Evolutionary conservation across 2,888 invertebrate genomes (phyloP).

Genomic region (Melolontha melolontha): DNA sequence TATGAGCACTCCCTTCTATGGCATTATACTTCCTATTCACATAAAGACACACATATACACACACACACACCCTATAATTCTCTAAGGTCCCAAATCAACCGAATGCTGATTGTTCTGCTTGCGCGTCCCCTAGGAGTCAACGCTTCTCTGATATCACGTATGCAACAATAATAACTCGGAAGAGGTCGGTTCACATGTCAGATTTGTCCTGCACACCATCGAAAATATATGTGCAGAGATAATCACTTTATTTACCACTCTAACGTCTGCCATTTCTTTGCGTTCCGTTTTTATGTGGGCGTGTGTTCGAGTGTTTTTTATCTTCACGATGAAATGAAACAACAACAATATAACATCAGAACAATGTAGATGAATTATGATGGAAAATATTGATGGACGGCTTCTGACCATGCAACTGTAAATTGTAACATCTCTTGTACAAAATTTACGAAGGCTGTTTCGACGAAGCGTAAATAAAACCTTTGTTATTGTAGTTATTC

Average conservation of each 20-base stretch:
- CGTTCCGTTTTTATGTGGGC: conserved; percentile 2
- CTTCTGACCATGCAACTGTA: neutral
- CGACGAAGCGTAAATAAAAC: too few species aligned
- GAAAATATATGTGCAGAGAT: conserved; percentile 13
- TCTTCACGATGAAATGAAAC: conserved; percentile 1
- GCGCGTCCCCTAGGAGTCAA: conserved; percentile 45
- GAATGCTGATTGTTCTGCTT: conserved; percentile 49
- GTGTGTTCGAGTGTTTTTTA: conserved; percentile 3
- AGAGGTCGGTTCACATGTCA: conserved; percentile 48
- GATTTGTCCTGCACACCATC: conserved; percentile 40
- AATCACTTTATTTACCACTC: conserved; percentile 27
- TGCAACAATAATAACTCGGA: conserved; percentile 46
- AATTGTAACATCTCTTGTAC: too few species aligned
- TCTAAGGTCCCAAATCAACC: conserved; percentile 44
- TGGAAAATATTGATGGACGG: conserved; percentile 24
- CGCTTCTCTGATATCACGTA: conserved; percentile 48
- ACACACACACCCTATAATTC: conserved; percentile 31
- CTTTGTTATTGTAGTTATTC: too few species aligned
- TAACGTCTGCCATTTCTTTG: neutral
- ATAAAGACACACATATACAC: neutral
- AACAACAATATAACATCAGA: too few species aligned
- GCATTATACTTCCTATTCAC: conserved; percentile 8
- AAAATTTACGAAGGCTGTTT: too few species aligned
- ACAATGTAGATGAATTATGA: too few species aligned
- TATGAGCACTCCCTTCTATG: conserved; percentile 23